phyloP scores from a whole-genome alignment of 2,797 vertebrate species.

The Gastrophryne carolinensis region DNA sequence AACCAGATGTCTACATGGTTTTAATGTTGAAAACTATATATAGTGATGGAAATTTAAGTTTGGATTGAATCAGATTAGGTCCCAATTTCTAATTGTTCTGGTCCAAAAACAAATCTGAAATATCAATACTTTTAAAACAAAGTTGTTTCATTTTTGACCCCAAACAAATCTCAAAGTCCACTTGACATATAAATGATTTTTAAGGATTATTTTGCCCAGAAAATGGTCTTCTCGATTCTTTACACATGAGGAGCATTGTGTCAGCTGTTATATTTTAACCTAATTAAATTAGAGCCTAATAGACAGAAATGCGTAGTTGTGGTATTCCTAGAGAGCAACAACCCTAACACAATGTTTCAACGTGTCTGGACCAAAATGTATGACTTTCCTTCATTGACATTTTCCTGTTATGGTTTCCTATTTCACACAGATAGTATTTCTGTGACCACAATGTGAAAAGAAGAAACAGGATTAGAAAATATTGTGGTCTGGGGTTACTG shows the following conservation, averaged over 20 bases:
- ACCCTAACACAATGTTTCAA: background rate
- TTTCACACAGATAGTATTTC: background rate
- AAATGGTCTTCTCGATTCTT: no score
- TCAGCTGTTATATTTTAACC: background rate
- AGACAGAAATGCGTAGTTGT: background rate
- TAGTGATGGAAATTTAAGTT: no score
- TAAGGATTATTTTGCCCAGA: no score
- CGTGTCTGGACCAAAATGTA: background rate
- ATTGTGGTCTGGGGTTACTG: slow-evolving; percentile 12
- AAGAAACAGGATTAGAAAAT: background rate
- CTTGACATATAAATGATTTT: no score
- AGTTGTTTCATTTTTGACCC: no score
- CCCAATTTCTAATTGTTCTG: no score
- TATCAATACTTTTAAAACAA: no score
- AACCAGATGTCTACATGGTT: no score
- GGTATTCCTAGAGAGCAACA: background rate
- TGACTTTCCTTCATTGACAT: background rate
- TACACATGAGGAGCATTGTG: background rate
- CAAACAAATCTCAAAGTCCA: no score
- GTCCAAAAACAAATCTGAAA: no score
- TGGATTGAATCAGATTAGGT: no score
- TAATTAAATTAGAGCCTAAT: background rate
- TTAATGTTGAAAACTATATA: no score
- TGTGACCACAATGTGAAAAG: background rate
- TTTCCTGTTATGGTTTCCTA: slow-evolving; percentile 8